phyloP scores from a whole-genome alignment of 2,113 vertebrate species.

The Raja brachyura region DNA sequence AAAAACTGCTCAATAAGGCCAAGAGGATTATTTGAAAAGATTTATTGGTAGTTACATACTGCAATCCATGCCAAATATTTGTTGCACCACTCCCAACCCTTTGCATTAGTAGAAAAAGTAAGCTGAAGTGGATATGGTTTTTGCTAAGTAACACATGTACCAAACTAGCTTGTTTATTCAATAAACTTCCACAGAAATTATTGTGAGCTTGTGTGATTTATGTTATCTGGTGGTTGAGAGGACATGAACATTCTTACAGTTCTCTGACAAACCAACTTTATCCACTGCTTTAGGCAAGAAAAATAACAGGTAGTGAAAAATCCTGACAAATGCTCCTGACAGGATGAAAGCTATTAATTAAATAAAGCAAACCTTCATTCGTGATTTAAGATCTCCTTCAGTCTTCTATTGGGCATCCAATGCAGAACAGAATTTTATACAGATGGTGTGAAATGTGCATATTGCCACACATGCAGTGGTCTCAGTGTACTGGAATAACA shows the following conservation, averaged over 20 bases:
- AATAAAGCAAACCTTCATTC: too few species aligned
- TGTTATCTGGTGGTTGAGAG: neutral
- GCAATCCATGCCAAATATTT: neutral
- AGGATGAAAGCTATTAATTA: too few species aligned
- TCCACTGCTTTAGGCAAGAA: neutral
- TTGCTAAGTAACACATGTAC: neutral
- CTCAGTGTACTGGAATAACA: neutral
- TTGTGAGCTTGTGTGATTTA: neutral
- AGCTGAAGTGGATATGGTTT: neutral
- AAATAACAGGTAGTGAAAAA: too few species aligned
- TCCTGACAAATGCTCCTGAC: neutral
- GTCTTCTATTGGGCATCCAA: too few species aligned
- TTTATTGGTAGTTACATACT: neutral
- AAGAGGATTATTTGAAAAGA: neutral
- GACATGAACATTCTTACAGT: neutral
- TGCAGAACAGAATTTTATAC: too few species aligned
- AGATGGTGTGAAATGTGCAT: too few species aligned
- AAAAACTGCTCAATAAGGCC: neutral
- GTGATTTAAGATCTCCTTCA: too few species aligned
- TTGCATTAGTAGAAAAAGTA: neutral
- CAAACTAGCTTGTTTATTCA: neutral
- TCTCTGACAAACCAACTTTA: neutral
- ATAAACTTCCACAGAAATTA: neutral
- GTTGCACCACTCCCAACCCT: neutral
- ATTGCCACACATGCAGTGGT: too few species aligned